Conservation (phyloP, 2,113 vertebrate genomes). For the Scomber scombrus region DNA sequence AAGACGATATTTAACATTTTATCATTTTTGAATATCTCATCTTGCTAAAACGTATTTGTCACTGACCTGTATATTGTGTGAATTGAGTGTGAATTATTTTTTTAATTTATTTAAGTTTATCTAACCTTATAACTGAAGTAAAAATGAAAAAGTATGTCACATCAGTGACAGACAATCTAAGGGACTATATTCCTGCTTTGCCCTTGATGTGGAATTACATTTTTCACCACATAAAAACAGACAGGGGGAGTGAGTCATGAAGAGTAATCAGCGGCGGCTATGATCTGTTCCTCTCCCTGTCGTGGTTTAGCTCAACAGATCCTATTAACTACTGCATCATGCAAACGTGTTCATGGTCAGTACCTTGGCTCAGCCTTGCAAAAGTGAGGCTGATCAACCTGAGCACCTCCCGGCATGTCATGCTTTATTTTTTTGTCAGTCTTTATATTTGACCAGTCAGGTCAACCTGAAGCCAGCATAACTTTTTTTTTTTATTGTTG, state of each 20-base stretch:
- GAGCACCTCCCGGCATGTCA: neutral
- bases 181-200: constrained; percentile 22
- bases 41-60: too few species aligned
- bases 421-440: neutral
- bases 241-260: constrained; percentile 55
- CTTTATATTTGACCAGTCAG: neutral
- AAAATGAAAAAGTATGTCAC: constrained; percentile 21
- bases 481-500: too few species aligned
- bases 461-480: neutral
- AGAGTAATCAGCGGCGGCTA: constrained; percentile 46
- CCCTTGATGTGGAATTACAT: constrained; percentile 60
- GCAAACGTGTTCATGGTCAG: constrained; percentile 57
- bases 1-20: too few species aligned
- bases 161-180: constrained; percentile 13
- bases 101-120: too few species aligned
- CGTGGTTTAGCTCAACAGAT: constrained; percentile 33
- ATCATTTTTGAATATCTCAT: too few species aligned
- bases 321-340: constrained; percentile 39
- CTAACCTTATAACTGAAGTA: constrained; percentile 18
- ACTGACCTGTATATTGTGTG: neutral
- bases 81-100: neutral
- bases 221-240: constrained; percentile 35
- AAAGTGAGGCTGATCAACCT: constrained; percentile 30
- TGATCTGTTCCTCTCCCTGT: constrained; percentile 49
- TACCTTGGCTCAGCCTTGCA: constrained; percentile 42